These are phyloP conservation scores for Papilio glaucus DNA, from an alignment of 1,140 invertebrate species.

Conservation along the genomic window DNA sequence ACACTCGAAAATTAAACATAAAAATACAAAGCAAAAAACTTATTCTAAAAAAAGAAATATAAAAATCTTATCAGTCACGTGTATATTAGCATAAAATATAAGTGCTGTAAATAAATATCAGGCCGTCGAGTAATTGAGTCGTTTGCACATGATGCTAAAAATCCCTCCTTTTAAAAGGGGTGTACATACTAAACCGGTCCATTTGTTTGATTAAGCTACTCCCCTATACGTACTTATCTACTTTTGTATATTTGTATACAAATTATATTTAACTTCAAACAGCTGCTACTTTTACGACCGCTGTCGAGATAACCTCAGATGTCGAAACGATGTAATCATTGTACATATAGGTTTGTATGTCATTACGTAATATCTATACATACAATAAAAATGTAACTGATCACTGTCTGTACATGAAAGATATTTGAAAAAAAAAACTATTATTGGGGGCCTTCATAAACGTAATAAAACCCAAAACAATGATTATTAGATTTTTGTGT, in stretches of 20 bases:
- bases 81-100: too few species aligned
- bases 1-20: too few species aligned
- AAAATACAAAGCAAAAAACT: too few species aligned
- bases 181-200: constrained; percentile 8
- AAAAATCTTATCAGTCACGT: too few species aligned
- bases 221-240: constrained; percentile 4
- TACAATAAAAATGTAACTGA: too few species aligned
- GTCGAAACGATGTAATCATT: constrained; percentile 27
- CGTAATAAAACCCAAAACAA: too few species aligned
- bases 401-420: too few species aligned
- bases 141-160: background rate
- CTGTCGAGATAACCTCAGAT: constrained; percentile 26
- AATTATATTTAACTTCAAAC: constrained; percentile 33
- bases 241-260: constrained; percentile 28
- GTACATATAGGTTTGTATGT: constrained; percentile 14
- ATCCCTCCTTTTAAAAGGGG: background rate
- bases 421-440: too few species aligned
- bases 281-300: constrained; percentile 28
- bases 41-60: too few species aligned
- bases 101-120: too few species aligned
- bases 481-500: too few species aligned
- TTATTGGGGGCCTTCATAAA: too few species aligned
- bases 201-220: constrained; percentile 7
- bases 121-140: background rate
- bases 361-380: constrained; percentile 6